A percentile compares a stretch with the other conserved stretches of the same genome.
phyloP scores from a whole-genome alignment of 37 sponge, comb jelly and placozoan species.

The Amphimedon queenslandica region DNA sequence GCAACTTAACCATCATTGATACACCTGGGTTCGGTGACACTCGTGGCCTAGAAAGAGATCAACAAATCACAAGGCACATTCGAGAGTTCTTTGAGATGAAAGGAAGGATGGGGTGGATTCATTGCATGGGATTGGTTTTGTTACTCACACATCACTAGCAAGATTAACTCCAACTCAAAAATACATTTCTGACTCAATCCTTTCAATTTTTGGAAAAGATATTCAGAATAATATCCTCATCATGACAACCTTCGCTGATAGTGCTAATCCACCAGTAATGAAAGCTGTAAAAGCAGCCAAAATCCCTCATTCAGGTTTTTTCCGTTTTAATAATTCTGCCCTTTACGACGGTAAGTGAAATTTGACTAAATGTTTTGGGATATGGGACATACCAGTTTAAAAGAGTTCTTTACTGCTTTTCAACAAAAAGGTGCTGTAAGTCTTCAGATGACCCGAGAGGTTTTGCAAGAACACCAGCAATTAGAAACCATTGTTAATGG shows the following conservation, averaged over 20 bases:
- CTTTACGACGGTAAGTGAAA: conserved; percentile 13
- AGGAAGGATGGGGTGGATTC: conserved; percentile 36
- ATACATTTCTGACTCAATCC: conserved; percentile 58
- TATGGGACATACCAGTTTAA: conserved; percentile 38
- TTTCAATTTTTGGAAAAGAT: conserved; percentile 58
- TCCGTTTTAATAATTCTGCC: conserved; percentile 70
- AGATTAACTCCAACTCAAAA: conserved; percentile 43
- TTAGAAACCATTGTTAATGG: conserved; percentile 14
- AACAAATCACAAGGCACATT: conserved; percentile 37
- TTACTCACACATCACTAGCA: conserved; percentile 34
- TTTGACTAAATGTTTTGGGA: conserved; percentile 43
- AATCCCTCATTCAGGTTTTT: conserved; percentile 8
- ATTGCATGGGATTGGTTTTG: conserved; percentile 63
- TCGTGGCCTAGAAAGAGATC: conserved; percentile 26
- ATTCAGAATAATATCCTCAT: conserved; percentile 43
- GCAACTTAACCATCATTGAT: conserved; percentile 55
- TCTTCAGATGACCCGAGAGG: conserved; percentile 16
- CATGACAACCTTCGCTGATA: conserved; percentile 66
- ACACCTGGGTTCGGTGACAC: conserved; percentile 68
- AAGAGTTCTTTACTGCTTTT: conserved; percentile 33
- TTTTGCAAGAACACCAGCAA: conserved; percentile 9
- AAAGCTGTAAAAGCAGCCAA: conserved; percentile 37
- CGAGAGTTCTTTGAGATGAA: conserved; percentile 31
- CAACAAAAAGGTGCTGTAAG: conserved; percentile 1
- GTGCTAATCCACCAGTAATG: conserved; percentile 34